Evolutionary conservation across 2,888 invertebrate genomes (phyloP).

Genomic region (Lysandra coridon): DNA sequence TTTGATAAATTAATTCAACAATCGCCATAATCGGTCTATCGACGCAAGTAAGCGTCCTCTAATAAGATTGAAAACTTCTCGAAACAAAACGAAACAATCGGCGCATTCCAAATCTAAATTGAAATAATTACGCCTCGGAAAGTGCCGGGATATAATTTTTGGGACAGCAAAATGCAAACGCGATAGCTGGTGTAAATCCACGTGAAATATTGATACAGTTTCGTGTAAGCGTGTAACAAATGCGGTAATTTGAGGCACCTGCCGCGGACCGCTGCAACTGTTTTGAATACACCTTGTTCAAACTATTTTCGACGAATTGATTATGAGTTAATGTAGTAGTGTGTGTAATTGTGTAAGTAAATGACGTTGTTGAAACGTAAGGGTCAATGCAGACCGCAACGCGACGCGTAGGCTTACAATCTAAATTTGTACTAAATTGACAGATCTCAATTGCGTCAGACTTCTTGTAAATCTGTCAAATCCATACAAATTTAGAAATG

Average conservation of each 20-base stretch:
- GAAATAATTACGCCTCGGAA: constrained; percentile 15
- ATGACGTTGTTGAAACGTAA: background rate
- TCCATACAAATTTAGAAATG: no score
- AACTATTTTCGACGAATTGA: constrained; percentile 47
- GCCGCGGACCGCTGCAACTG: constrained; percentile 67
- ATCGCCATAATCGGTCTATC: background rate
- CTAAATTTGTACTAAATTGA: no score
- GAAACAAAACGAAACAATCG: background rate
- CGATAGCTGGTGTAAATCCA: constrained; percentile 77
- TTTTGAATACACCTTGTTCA: constrained; percentile 65
- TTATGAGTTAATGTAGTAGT: constrained; percentile 30
- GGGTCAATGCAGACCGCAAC: no score
- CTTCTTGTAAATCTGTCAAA: no score
- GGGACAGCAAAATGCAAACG: constrained; percentile 69
- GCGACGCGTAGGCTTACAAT: no score
- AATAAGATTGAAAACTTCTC: constrained; percentile 2
- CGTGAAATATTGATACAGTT: constrained; percentile 81
- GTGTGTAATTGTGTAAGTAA: background rate
- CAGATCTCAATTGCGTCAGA: no score
- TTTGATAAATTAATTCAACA: background rate
- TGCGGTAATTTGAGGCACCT: constrained; percentile 80
- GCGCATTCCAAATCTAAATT: background rate
- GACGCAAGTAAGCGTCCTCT: background rate
- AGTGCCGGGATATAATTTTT: constrained; percentile 45
- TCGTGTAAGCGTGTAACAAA: constrained; percentile 81